A percentile compares a stretch with the other conserved stretches of the same genome.
Conservation (phyloP, 2,113 vertebrate species). For the Suricata suricatta region DNA sequence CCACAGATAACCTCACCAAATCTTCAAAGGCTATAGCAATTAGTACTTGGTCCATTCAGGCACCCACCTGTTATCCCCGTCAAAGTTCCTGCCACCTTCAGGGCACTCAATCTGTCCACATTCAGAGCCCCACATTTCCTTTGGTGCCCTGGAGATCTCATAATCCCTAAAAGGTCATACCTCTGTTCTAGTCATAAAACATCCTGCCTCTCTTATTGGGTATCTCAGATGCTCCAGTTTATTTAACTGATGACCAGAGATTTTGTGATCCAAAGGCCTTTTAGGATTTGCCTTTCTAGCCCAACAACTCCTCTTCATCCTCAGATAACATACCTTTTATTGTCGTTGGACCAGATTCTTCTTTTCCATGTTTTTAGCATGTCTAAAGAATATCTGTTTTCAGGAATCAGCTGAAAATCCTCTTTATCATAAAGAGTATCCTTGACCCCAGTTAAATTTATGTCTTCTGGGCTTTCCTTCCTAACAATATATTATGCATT, state of each 20-base stretch:
- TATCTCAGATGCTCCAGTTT: background rate
- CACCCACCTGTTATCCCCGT: background rate
- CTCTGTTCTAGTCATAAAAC: background rate
- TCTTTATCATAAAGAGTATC: background rate
- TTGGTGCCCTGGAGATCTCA: background rate
- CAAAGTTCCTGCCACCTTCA: background rate
- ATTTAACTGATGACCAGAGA: background rate
- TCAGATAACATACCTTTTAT: background rate
- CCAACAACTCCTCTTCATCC: background rate
- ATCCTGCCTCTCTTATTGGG: fast-evolving
- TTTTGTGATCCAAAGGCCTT: background rate
- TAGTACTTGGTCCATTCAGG: background rate
- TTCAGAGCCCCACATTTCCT: background rate
- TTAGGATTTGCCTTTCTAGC: background rate
- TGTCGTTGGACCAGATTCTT: background rate
- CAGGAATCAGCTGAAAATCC: background rate
- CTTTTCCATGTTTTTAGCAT: background rate
- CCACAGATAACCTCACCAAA: background rate
- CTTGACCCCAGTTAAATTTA: background rate
- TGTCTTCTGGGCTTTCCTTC: background rate
- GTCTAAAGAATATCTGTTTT: background rate
- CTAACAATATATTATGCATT: background rate
- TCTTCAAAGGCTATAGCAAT: background rate
- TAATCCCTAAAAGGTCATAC: fast-evolving
- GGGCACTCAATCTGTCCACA: background rate